phyloP scores from a whole-genome alignment of 2,888 invertebrate genomes.

The Leucophenga maculata region DNA sequence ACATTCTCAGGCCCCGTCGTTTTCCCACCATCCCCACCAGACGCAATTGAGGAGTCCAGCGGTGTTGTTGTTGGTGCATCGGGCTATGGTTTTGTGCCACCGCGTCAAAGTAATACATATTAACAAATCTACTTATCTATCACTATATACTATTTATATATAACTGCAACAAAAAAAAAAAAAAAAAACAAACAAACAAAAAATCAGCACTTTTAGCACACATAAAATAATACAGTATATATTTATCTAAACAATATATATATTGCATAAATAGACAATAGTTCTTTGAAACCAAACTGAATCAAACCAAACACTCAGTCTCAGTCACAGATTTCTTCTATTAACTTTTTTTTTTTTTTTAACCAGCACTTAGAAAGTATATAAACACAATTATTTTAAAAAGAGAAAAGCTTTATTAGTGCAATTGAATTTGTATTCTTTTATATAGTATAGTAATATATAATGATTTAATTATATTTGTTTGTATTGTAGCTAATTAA shows the following conservation, averaged over 20 bases:
- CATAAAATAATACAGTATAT: neutral
- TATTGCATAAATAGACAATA: conserved; percentile 23
- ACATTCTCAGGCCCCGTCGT: conserved; percentile 80
- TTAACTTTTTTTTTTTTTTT: conserved; percentile 1
- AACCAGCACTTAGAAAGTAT: conserved; percentile 7
- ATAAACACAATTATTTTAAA: conserved; percentile 14
- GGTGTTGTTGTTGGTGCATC: conserved; percentile 88
- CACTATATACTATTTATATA: conserved; percentile 11
- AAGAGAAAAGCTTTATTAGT: conserved; percentile 64
- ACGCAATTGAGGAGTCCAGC: conserved; percentile 81
- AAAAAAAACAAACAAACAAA: neutral
- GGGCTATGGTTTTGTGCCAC: conserved; percentile 89
- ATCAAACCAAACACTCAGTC: conserved; percentile 10
- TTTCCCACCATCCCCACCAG: conserved; percentile 81
- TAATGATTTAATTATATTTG: conserved; percentile 22
- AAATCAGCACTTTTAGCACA: neutral
- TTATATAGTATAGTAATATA: conserved; percentile 10
- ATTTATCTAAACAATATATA: neutral
- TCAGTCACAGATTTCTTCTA: conserved; percentile 12
- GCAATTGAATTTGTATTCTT: conserved; percentile 50
- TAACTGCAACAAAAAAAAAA: neutral
- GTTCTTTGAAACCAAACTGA: neutral
- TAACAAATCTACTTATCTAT: conserved; percentile 31
- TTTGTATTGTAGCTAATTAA: conserved; percentile 4
- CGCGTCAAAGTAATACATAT: conserved; percentile 71